These are phyloP conservation scores for Poecilia gillii DNA, from an alignment of 2,797 vertebrate genomes.

Conservation along the genomic window DNA sequence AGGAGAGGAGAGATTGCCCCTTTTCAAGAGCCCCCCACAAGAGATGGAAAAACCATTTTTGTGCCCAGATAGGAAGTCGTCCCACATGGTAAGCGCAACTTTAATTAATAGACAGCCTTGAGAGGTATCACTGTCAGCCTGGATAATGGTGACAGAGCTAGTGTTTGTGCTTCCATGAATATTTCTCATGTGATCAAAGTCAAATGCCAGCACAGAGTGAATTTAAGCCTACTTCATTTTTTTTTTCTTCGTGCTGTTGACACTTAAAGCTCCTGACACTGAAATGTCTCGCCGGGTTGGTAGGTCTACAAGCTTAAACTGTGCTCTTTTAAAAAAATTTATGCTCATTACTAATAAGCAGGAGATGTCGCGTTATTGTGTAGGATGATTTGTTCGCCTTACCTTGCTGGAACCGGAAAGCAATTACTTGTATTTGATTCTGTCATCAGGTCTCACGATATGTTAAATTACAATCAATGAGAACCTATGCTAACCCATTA, in stretches of 20 bases:
- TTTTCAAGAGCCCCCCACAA: slow-evolving; percentile 80
- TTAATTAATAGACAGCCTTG: slow-evolving; percentile 91
- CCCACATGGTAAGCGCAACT: slow-evolving; percentile 84
- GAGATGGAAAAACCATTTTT: slow-evolving; percentile 79
- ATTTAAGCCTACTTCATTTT: slow-evolving; percentile 71
- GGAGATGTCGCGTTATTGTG: slow-evolving; percentile 55
- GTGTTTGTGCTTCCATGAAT: slow-evolving; percentile 90
- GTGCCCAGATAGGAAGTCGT: slow-evolving; percentile 79
- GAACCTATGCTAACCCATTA: not conserved
- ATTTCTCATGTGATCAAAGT: slow-evolving; percentile 93
- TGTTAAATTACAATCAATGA: slow-evolving; percentile 35
- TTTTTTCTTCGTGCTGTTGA: slow-evolving; percentile 64
- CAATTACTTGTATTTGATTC: slow-evolving; percentile 52
- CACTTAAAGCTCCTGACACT: slow-evolving; percentile 73
- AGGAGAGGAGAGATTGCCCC: slow-evolving; percentile 79
- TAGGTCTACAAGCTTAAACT: slow-evolving; percentile 69
- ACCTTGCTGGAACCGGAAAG: slow-evolving; percentile 66
- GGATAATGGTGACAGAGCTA: slow-evolving; percentile 83
- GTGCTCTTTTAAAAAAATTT: slow-evolving; percentile 57
- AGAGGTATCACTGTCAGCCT: slow-evolving; percentile 84
- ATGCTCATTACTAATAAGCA: slow-evolving; percentile 65
- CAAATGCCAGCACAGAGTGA: slow-evolving; percentile 79
- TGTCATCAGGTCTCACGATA: slow-evolving; percentile 39
- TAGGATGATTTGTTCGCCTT: slow-evolving; percentile 53
- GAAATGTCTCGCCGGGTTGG: slow-evolving; percentile 59